Base-by-base conservation (phyloP, 37 sponge, comb jelly and placozoan species). In the Beroe forskalii region DNA sequence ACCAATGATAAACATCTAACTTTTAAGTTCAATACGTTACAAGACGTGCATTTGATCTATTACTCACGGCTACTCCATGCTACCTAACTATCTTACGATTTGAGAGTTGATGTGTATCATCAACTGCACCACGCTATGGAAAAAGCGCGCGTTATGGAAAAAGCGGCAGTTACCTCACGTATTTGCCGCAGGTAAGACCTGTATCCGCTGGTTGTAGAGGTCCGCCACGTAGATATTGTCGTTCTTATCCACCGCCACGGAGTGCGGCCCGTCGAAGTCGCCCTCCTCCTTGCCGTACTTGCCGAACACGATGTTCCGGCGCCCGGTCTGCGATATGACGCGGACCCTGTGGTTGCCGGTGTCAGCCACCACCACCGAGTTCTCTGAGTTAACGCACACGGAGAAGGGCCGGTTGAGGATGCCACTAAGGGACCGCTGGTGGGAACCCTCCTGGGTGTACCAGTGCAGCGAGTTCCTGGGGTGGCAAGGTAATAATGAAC, bases 201-300 rank as follows among this genome's bases (percentile, higher is more conserved):
- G 86, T 38, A 80, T 32, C 28, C 86, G 22, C 86, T 80, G 86
- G 30, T 80, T 80, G 60, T 80, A 80, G 38, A 80, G 40, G 35
- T 80, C 86, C 19, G 86, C 86, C 44, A 80, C 86, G 31, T 80
- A 80, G 23, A 80, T 80, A 42, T 80, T 80, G 25, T 80, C 86
- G 41, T 80, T 12, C 27, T 44, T 44, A 37, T 80, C 86, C 22
- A 80, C 86, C 22, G 86, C 86, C 60, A 80, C 86, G 1, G 86
- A 80, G 55, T 80, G 86, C 39, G 86, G 86, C 27, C 86, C 86
- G 35, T 80, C 86, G 35, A 80, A 80, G 22, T 80, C 86, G 1
- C 86, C 86, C 86, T 80, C 86, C 28, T 80, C 86, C 55, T 80
- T 80, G 19, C 86, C 86, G 86, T 80, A 80, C 27, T 44, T 80